Evolutionary conservation across 2,888 invertebrate genomes (phyloP).

Genomic region (Aphidoletes aphidimyza): DNA sequence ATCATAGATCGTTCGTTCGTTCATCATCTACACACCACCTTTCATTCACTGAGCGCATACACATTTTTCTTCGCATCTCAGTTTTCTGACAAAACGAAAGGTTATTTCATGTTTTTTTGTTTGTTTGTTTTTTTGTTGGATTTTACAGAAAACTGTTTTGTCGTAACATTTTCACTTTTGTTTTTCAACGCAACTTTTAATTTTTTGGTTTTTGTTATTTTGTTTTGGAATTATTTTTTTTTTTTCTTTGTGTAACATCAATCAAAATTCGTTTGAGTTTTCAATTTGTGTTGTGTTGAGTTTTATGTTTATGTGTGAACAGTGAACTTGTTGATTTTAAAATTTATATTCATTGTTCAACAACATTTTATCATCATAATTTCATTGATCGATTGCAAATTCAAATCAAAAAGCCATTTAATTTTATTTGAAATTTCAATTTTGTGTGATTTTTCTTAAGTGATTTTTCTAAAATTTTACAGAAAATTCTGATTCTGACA

Average conservation of each 20-base stretch:
- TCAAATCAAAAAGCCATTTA: neutral
- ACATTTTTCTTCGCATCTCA: too few species aligned
- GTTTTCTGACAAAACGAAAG: constrained; percentile 17
- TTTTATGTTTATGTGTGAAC: constrained; percentile 46
- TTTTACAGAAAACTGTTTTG: constrained; percentile 11
- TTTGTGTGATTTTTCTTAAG: constrained; percentile 2
- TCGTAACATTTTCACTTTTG: neutral
- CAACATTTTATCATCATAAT: neutral
- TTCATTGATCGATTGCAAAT: neutral
- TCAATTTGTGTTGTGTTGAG: neutral
- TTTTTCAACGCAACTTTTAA: neutral
- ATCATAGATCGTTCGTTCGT: neutral
- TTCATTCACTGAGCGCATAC: too few species aligned
- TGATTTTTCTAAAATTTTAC: constrained; percentile 6
- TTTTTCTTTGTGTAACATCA: neutral
- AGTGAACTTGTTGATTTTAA: constrained; percentile 28
- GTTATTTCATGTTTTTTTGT: too few species aligned
- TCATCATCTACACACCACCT: too few species aligned
- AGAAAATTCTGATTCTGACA: neutral
- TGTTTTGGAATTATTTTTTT: neutral
- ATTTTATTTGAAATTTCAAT: neutral
- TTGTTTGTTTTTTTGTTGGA: too few species aligned
- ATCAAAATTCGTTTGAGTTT: constrained; percentile 15
- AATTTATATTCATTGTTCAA: neutral
- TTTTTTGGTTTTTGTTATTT: neutral